Percentiles rank a stretch among this genome's conserved stretches.
phyloP scores from a whole-genome alignment of 2,113 vertebrate species.

The Osmerus mordax region DNA sequence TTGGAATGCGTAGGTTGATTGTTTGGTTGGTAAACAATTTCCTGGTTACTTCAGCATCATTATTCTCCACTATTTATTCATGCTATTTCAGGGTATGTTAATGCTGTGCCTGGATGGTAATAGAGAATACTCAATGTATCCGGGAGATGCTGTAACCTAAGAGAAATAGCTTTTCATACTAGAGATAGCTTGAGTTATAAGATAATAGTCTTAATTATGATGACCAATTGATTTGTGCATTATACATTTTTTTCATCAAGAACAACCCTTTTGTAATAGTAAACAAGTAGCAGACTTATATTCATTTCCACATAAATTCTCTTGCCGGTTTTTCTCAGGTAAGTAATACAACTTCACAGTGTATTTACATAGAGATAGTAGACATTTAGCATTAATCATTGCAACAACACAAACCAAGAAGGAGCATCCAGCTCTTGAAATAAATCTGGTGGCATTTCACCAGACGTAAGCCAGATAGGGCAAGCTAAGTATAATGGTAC shows the following conservation, averaged over 20 bases:
- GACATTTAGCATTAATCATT: slow-evolving; percentile 87
- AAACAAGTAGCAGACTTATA: background rate
- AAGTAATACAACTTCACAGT: slow-evolving; percentile 78
- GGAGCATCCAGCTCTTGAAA: slow-evolving; percentile 87
- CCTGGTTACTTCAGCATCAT: slow-evolving; percentile 66
- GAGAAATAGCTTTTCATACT: slow-evolving; percentile 64
- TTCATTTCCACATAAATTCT: background rate
- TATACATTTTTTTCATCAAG: background rate
- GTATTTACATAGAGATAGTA: slow-evolving; percentile 97
- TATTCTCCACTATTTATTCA: slow-evolving; percentile 75
- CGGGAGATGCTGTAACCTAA: slow-evolving; percentile 64
- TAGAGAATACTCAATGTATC: slow-evolving; percentile 70
- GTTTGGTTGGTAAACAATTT: slow-evolving; percentile 75
- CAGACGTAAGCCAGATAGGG: slow-evolving; percentile 91
- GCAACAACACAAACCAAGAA: slow-evolving; percentile 82
- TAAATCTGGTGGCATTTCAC: slow-evolving; percentile 94
- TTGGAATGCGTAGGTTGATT: slow-evolving; percentile 71
- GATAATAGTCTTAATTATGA: background rate
- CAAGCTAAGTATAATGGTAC: slow-evolving; percentile 91
- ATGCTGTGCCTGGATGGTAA: slow-evolving; percentile 77
- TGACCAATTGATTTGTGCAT: background rate
- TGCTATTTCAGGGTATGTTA: slow-evolving; percentile 85
- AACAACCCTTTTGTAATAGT: background rate
- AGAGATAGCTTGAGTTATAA: slow-evolving; percentile 47
- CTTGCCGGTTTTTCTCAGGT: slow-evolving; percentile 50